Base-by-base conservation (phyloP, 2,797 vertebrate species). In the Picus viridis region DNA sequence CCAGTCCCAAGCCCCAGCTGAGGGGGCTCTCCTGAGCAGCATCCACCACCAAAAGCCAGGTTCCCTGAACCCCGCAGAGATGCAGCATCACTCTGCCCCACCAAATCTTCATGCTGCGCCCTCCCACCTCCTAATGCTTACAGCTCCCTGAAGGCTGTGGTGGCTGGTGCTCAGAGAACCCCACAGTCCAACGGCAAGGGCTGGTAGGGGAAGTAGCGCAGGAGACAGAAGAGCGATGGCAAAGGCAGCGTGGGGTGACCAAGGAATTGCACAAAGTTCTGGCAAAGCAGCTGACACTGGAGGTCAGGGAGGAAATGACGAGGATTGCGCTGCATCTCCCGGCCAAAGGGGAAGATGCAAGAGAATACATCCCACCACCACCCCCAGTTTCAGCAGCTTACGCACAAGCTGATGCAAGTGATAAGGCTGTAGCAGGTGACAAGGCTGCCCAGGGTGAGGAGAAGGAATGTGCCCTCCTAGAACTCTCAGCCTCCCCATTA, bases 361-460 rank as follows among this genome's bases (percentile, higher is more conserved):
- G 98, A 99, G 97, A 98, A 98, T 94, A 98, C 98, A 1, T 27
- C 98, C 64, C 98, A 29, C 34, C 4, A 7, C 57, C 67, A 57
- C 3, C 59, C 27, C 12, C 10, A 3, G 34, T 45, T 92, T 80
- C 14, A 2, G 41, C 54, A 74, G 84, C 51, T 53, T 32, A 29
- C 6, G 1, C 12, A 16, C 1, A 5, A 88, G 89, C 81, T 92
- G 78, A 69, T 69, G 86, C 75, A 88, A 85, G 41, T 19, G 39
- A 39, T 12, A 39, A 39, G 39, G 39, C 39, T 39, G 58, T 29
- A 82, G 94, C 73, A 90, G 68, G 77, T 73, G 82, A n/a, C 69
- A 81, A 54, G 59, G 71, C 36, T 63, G 57, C 58, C 29, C 0
- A 1, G 23, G 26, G 16, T 0, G 0, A 67, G 45, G 45, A 36